Evolutionary conservation across 2,888 invertebrate species (phyloP).

Genomic region (Pollenia griseotomentosa): DNA sequence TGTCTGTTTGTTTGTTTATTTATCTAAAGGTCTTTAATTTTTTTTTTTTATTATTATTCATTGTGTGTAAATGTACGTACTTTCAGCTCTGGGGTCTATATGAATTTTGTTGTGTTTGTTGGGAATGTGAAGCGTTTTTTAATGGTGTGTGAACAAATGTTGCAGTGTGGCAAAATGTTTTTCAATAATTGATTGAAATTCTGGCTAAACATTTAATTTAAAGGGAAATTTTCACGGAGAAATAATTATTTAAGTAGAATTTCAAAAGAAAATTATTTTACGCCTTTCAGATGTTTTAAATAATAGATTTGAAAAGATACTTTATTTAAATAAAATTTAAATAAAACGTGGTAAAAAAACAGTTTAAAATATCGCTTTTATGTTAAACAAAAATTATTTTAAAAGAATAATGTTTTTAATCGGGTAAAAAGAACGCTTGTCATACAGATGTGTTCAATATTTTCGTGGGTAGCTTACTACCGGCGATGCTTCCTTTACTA

Average conservation of each 20-base stretch:
- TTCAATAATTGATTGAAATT: not conserved
- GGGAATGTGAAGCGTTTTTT: not conserved
- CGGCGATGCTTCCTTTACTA: no score
- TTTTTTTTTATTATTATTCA: not conserved
- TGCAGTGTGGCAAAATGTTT: slow-evolving; percentile 29
- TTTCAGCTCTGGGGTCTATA: slow-evolving; percentile 20
- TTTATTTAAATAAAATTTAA: no score
- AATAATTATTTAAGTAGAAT: not conserved
- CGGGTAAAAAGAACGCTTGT: no score
- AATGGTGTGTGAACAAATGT: slow-evolving; percentile 55
- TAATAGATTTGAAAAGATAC: not conserved
- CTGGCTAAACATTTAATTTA: not conserved
- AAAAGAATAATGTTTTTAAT: no score
- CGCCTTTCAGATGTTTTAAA: not conserved
- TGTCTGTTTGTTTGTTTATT: slow-evolving; percentile 36
- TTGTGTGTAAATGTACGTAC: not conserved
- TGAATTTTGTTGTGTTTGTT: slow-evolving; percentile 1
- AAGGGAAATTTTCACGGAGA: not conserved
- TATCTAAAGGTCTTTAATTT: slow-evolving; percentile 35
- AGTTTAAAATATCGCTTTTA: no score
- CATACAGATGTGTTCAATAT: no score
- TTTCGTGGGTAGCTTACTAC: no score
- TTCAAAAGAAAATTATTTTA: not conserved
- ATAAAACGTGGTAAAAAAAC: no score
- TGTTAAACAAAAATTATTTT: no score